Base-by-base conservation (phyloP, 2,797 vertebrate species). In the Sciurus vulgaris region DNA sequence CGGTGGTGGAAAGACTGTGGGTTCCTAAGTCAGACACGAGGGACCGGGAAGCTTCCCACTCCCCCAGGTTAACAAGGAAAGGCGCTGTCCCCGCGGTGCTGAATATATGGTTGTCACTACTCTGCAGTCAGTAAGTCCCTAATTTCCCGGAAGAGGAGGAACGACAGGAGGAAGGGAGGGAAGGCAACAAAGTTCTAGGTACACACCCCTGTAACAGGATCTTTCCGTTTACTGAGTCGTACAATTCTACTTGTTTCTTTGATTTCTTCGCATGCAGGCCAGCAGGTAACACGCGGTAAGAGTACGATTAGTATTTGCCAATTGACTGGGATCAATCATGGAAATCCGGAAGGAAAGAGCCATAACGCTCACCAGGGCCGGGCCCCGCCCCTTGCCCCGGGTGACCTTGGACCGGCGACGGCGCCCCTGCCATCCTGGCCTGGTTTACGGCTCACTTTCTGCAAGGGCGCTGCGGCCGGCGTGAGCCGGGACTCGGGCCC, bases 321-420 rank as follows among this genome's bases (percentile, higher is more conserved):
- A 17, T 54, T 26, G 1, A 35, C n/a, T 10, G 30, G 30, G n/a
- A 77, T 3, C 15, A 22, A 30, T 4, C 7, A 8, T 15, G 9
- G 0, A 38, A 79, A 20, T 1, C 47, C 41, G 28, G 77, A 84
- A 77, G 13, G 35, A 35, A 33, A 7, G 70, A 41, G 41, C 56
- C 22, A 38, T 24, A 67, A 26, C 2, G 41, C 22, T 47, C 35
- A 3, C 41, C 10, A 15, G 56, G 12, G 51, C 72, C 49, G 15
- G 6, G 44, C 22, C 11, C 77, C 54, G 69, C 33, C 24, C 18
- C 69, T 78, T 33, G 20, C 95, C 77, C 41, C 5, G n/a, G 22
- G 85, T 93, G 95, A 96, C 97, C 96, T 96, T 94, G 94, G 41
- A 33, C 47, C 17, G 3, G 49, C 24, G 90, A 69, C 93, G 38